Percentiles rank a stretch among this genome's conserved stretches.
These are phyloP conservation scores for Theretra japonica DNA, from an alignment of 2,888 invertebrate genomes.

Conservation along the genomic window DNA sequence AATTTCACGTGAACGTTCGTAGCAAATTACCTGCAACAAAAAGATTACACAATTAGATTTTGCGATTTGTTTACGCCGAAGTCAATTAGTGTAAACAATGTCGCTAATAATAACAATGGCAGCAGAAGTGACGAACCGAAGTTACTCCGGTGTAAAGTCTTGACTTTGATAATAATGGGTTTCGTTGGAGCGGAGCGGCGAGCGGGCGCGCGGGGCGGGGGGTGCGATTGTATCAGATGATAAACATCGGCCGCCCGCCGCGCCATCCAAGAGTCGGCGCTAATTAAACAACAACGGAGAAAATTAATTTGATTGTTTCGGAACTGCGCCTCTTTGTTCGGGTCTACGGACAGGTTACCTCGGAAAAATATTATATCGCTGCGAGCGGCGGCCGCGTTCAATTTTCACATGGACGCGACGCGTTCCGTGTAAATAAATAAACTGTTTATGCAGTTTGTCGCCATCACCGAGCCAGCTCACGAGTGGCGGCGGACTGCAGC, in stretches of 20 bases:
- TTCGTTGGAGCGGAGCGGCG: constrained; percentile 63
- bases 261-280: constrained; percentile 79
- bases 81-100: constrained; percentile 77
- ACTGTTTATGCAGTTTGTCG: constrained; percentile 18
- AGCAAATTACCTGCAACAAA: constrained; percentile 79
- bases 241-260: constrained; percentile 81
- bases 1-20: constrained; percentile 48
- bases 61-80: constrained; percentile 73
- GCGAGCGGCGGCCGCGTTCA: constrained; percentile 52
- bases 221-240: constrained; percentile 82
- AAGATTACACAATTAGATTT: constrained; percentile 71
- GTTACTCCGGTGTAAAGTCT: constrained; percentile 78
- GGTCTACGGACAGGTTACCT: constrained; percentile 73
- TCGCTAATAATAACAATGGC: constrained; percentile 78
- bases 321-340: constrained; percentile 78
- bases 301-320: constrained; percentile 84
- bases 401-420: constrained; percentile 55
- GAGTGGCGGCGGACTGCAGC: constrained; percentile 7
- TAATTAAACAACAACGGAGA: constrained; percentile 84
- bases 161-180: constrained; percentile 82
- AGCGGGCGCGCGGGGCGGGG: constrained; percentile 42
- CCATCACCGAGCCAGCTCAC: neutral
- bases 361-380: constrained; percentile 68
- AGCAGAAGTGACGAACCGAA: constrained; percentile 81
- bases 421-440: constrained; percentile 6